phyloP scores from a whole-genome alignment of 1,140 invertebrate genomes.

The Micrasema longulum region DNA sequence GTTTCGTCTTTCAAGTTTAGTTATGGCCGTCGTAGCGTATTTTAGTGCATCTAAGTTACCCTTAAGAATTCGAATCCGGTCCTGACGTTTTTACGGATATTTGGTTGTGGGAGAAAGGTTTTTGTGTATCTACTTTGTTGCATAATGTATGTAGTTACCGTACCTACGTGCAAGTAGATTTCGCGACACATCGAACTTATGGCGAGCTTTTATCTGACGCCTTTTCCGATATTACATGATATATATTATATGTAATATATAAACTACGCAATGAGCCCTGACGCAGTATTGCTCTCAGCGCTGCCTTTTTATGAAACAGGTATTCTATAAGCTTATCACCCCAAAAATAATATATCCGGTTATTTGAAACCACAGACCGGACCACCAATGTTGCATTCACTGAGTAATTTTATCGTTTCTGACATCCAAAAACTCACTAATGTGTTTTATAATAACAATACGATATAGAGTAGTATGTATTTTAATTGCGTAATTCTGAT shows the following conservation, averaged over 20 bases:
- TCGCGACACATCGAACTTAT: conserved; percentile 6
- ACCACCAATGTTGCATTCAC: too few relatives aligned
- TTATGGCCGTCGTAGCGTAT: too few relatives aligned
- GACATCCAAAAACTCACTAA: too few relatives aligned
- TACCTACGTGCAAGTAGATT: neutral
- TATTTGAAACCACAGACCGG: too few relatives aligned
- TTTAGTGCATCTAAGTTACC: too few relatives aligned
- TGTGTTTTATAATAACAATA: too few relatives aligned
- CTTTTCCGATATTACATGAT: conserved; percentile 29
- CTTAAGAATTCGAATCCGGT: neutral
- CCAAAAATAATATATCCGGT: too few relatives aligned
- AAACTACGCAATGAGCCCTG: conserved; percentile 16
- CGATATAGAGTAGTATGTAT: too few relatives aligned
- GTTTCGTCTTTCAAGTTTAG: too few relatives aligned
- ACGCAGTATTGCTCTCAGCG: conserved; percentile 1
- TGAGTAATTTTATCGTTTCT: too few relatives aligned
- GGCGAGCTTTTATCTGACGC: conserved; percentile 12
- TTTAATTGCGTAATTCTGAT: too few relatives aligned
- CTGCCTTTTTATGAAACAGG: conserved; percentile 2
- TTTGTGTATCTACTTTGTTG: neutral
- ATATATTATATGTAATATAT: too few relatives aligned
- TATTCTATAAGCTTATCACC: conserved; percentile 1
- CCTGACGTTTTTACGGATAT: conserved; percentile 7
- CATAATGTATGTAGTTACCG: neutral
- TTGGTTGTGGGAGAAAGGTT: neutral